Evolutionary conservation across 2,113 vertebrate species (phyloP).

Genomic region (Thymallus thymallus): DNA sequence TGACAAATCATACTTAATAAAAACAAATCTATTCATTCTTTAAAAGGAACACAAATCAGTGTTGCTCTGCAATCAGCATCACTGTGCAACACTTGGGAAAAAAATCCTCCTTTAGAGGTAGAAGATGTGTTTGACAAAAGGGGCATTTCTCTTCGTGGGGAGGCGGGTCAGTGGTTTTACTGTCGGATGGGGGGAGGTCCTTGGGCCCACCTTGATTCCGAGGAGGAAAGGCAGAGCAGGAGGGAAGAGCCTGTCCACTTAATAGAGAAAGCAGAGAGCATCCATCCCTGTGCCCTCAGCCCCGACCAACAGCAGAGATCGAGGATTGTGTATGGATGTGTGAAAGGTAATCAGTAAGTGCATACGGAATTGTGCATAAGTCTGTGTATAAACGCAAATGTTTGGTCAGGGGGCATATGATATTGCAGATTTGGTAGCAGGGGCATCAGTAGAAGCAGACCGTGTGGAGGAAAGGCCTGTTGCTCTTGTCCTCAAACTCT

Average conservation of each 20-base stretch:
- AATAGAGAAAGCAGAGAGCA: constrained; percentile 28
- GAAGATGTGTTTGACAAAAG: constrained; percentile 16
- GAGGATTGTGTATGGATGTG: not conserved
- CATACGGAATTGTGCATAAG: constrained; percentile 1
- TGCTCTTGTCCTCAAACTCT: constrained; percentile 98
- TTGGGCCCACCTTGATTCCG: constrained; percentile 47
- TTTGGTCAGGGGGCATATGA: constrained; percentile 31
- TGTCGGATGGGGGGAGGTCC: constrained; percentile 38
- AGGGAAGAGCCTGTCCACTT: constrained; percentile 45
- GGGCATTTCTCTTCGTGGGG: constrained; percentile 59
- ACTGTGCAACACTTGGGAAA: constrained; percentile 18
- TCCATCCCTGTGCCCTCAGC: constrained; percentile 26
- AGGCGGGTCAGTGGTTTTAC: constrained; percentile 51
- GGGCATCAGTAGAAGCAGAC: constrained; percentile 94
- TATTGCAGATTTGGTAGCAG: constrained; percentile 76
- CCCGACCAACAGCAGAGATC: constrained; percentile 29
- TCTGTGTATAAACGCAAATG: constrained; percentile 6
- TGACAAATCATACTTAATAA: constrained; percentile 31
- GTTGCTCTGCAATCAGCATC: constrained; percentile 15
- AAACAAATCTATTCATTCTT: constrained; percentile 22
- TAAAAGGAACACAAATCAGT: constrained; percentile 8
- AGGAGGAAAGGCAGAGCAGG: constrained; percentile 52
- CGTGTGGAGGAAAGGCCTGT: constrained; percentile 92
- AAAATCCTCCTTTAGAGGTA: not conserved
- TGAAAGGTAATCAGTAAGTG: not conserved